These are phyloP conservation scores for Porites lobata DNA, from an alignment of 92 coral and sea anemone species.

Conservation along the genomic window DNA sequence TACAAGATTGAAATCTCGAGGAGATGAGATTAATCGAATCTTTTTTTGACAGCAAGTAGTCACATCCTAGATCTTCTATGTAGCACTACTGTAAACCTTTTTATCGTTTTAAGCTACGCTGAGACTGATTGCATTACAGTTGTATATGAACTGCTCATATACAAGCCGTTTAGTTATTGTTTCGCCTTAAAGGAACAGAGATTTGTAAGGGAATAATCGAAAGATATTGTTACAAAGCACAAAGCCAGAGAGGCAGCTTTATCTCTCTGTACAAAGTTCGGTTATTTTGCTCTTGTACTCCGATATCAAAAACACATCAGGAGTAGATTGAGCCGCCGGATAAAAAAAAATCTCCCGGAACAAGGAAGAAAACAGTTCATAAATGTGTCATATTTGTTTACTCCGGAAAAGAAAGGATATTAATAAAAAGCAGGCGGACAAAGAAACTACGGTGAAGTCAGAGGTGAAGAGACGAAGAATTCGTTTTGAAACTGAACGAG, in stretches of 20 bases:
- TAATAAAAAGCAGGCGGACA: constrained; percentile 12
- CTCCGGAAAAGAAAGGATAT: constrained; percentile 18
- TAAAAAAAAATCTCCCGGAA: constrained; percentile 14
- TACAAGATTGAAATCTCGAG: background rate
- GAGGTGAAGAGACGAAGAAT: background rate
- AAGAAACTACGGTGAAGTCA: background rate
- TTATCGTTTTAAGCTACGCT: background rate
- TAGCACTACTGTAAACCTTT: background rate
- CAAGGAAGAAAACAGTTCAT: constrained; percentile 28
- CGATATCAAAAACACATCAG: constrained; percentile 8
- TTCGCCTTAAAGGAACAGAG: background rate
- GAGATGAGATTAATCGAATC: background rate
- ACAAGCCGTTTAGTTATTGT: constrained; percentile 1
- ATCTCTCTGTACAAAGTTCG: background rate
- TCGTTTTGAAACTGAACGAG: no score
- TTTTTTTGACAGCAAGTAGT: background rate
- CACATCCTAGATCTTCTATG: background rate
- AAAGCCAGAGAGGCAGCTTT: no score
- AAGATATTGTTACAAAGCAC: background rate
- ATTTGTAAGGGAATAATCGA: background rate
- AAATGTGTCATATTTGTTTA: constrained; percentile 48
- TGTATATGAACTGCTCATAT: background rate
- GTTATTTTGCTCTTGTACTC: constrained; percentile 10
- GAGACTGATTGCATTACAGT: background rate
- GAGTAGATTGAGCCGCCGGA: constrained; percentile 5